phyloP scores from a whole-genome alignment of 2,888 invertebrate genomes.

The Stegana nigrithorax region DNA sequence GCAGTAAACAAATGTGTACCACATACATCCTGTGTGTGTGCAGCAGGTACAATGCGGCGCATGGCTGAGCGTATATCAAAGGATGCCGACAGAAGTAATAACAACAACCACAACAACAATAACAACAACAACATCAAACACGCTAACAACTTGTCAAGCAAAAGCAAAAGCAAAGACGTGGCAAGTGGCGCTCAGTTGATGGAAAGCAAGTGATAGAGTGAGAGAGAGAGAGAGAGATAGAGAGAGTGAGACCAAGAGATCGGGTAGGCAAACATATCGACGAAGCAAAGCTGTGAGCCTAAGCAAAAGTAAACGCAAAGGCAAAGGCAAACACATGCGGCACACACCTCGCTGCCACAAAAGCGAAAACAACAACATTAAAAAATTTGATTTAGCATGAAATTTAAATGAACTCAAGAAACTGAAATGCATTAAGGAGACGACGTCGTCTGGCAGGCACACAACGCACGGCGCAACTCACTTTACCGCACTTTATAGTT shows the following conservation, averaged over 20 bases:
- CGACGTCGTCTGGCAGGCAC: not conserved
- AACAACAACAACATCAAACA: too few species aligned
- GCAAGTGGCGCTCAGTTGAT: slow-evolving; percentile 15
- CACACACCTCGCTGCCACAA: not conserved
- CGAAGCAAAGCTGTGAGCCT: too few species aligned
- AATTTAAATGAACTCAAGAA: slow-evolving; percentile 57
- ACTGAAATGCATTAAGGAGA: slow-evolving; percentile 14
- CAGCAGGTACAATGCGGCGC: too few species aligned
- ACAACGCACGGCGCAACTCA: too few species aligned
- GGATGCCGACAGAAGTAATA: not conserved
- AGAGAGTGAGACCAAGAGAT: not conserved
- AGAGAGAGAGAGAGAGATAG: not conserved
- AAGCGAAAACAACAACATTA: slow-evolving; percentile 37
- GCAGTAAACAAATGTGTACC: not conserved
- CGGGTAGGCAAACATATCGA: not conserved
- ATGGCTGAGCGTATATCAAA: not conserved
- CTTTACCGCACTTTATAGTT: slow-evolving; percentile 11
- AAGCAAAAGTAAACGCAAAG: too few species aligned
- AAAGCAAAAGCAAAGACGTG: not conserved
- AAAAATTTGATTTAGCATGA: slow-evolving; percentile 57
- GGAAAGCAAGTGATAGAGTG: not conserved
- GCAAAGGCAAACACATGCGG: not conserved
- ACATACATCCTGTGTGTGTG: not conserved
- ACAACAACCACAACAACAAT: too few species aligned
- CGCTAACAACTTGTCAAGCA: not conserved